Evolutionary conservation across 2,888 invertebrate genomes (phyloP), one percentile per base, ranked within the genome.

Genomic region (Agriopis marginaria): DNA sequence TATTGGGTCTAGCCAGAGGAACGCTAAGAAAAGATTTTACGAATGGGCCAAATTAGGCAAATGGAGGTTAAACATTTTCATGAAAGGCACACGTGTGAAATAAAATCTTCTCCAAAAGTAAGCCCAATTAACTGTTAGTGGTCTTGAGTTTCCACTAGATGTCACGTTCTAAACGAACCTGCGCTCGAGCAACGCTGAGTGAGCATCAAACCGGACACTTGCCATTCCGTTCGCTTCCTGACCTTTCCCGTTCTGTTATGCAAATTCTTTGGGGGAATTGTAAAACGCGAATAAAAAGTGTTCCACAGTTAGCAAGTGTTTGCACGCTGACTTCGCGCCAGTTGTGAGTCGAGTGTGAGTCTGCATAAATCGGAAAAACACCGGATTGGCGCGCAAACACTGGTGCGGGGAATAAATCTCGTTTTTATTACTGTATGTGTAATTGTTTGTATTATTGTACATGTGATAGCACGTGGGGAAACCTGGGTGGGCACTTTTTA

Each of bases 181-280:
- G 10, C 81, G 83, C 84, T 73, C 82, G 78, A 82, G 84, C 82
- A 86, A 74, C 87, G 93, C 93, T 93, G 93, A 94, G 86, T 89
- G 83, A 84, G 85, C 92, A 89, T 89, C 89, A 89, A 85, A 87
- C 88, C 87, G 91, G 91, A 91, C 93, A 91, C 92, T 93, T 93
- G 91, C 92, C 91, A 90, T 92, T 91, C 87, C 84, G 86, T 93
- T 92, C 93, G 90, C 92, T 93, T 93, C 86, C 93, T 93, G 93
- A 94, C 94, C 94, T 93, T 92, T 91, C 92, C 90, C 89, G 91
- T 89, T 92, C 88, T 91, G 93, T 91, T 94, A 94, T 94, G 94
- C 92, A 93, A 94, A 94, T 93, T 87, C 82, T 84, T 85, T 82
- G 82, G 89, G 91, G 92, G 90, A 94, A 92, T 91, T 88, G 87